phyloP scores from a whole-genome alignment of 2,888 invertebrate species.

The Gryllus longicercus region DNA sequence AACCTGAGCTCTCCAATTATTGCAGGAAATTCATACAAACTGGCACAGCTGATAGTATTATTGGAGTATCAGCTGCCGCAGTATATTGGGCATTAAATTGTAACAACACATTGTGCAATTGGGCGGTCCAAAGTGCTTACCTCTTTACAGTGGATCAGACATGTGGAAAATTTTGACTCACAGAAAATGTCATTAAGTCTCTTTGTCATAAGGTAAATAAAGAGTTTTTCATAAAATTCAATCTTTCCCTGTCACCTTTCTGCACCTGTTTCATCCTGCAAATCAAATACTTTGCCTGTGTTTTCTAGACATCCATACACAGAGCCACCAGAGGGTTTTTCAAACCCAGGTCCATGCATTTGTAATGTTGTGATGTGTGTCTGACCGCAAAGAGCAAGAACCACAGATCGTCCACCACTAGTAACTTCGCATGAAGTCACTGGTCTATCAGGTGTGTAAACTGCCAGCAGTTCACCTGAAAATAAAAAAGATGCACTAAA shows the following conservation, averaged over 20 bases:
- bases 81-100: background rate
- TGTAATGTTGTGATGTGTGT: constrained; percentile 63
- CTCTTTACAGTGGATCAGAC: constrained; percentile 8
- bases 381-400: constrained; percentile 66
- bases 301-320: constrained; percentile 55
- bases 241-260: constrained; percentile 34
- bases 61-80: background rate
- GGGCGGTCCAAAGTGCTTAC: constrained; percentile 9
- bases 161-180: background rate
- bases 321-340: constrained; percentile 38
- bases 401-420: constrained; percentile 66
- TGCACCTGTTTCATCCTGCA: constrained; percentile 32
- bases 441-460: constrained; percentile 71
- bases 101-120: constrained; percentile 7
- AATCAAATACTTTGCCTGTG: constrained; percentile 46
- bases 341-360: constrained; percentile 48
- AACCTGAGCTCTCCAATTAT: background rate
- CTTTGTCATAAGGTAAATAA: background rate
- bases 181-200: background rate
- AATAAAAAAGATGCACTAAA: background rate
- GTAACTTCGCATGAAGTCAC: constrained; percentile 75
- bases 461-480: constrained; percentile 58
- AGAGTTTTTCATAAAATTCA: background rate
- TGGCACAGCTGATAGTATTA: background rate
- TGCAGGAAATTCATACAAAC: background rate